These are phyloP conservation scores for Synanthedon myopaeformis DNA, from an alignment of 2,888 invertebrate genomes.

Conservation along the genomic window DNA sequence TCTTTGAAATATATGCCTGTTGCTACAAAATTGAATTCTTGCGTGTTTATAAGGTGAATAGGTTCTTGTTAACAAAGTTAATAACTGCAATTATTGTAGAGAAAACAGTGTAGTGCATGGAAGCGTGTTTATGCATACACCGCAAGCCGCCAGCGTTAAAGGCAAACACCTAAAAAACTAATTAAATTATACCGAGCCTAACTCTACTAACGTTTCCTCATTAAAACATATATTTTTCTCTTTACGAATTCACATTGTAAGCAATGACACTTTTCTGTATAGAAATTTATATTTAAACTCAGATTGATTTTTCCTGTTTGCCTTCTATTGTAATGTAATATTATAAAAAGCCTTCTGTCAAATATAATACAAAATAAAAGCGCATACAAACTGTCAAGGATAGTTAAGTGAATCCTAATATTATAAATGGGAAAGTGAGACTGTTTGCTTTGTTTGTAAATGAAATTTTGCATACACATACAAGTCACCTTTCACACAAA, in stretches of 20 bases:
- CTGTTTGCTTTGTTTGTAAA: too few species aligned
- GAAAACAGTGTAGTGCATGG: slow-evolving; percentile 18
- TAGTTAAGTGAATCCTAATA: too few species aligned
- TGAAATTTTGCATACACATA: too few species aligned
- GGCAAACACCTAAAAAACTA: slow-evolving; percentile 16
- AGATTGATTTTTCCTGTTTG: too few species aligned
- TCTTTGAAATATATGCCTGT: background rate
- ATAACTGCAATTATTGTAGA: slow-evolving; percentile 35
- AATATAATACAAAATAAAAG: too few species aligned
- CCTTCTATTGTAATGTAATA: too few species aligned
- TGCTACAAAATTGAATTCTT: background rate
- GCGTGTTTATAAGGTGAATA: background rate
- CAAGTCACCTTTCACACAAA: too few species aligned
- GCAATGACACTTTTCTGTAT: too few species aligned
- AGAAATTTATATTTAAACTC: too few species aligned
- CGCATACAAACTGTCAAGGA: too few species aligned
- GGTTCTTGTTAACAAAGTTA: slow-evolving; percentile 10
- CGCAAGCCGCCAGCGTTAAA: slow-evolving; percentile 27
- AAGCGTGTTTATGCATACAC: slow-evolving; percentile 33
- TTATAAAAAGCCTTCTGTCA: too few species aligned
- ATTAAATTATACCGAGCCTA: slow-evolving; percentile 17
- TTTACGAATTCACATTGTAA: background rate
- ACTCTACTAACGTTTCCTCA: slow-evolving; percentile 23
- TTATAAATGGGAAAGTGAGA: too few species aligned
- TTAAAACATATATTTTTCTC: slow-evolving; percentile 2